Percentiles rank a stretch among this genome's conserved stretches.
phyloP scores from a whole-genome alignment of 2,888 invertebrate genomes.

The Melitaea athalia region DNA sequence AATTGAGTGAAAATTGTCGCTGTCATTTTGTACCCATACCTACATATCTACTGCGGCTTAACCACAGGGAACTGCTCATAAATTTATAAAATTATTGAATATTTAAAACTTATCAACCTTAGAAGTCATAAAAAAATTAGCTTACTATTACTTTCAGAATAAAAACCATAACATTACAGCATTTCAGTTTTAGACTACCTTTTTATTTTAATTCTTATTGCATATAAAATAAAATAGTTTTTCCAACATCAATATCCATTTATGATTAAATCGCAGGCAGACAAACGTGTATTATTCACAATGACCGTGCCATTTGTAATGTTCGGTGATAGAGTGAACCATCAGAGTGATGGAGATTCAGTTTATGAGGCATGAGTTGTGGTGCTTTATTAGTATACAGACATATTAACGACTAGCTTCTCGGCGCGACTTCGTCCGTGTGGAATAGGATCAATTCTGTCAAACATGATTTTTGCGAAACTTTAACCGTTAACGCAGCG shows the following conservation, averaged over 20 bases:
- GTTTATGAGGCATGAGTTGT: constrained; percentile 38
- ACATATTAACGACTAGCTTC: no score
- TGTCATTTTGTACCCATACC: no score
- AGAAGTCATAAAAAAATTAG: background rate
- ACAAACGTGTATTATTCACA: constrained; percentile 53
- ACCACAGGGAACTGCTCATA: no score
- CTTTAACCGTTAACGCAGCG: no score
- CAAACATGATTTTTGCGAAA: no score
- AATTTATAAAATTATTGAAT: no score
- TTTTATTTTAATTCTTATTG: background rate
- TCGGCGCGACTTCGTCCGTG: no score
- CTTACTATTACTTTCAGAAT: background rate
- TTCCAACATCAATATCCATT: constrained; percentile 7
- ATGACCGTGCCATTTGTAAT: constrained; percentile 49
- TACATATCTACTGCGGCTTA: no score
- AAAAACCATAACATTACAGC: background rate
- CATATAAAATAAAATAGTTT: background rate
- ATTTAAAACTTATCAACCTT: no score
- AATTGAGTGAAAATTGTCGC: no score
- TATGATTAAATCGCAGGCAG: constrained; percentile 55
- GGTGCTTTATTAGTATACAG: background rate
- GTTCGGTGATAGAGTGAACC: constrained; percentile 39
- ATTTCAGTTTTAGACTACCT: background rate
- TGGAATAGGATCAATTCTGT: no score
- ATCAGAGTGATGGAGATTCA: constrained; percentile 52